Percentiles rank a stretch among this genome's conserved stretches.
These are phyloP conservation scores for Montifringilla adamsi DNA, from an alignment of 2,113 vertebrate genomes.

Conservation along the genomic window DNA sequence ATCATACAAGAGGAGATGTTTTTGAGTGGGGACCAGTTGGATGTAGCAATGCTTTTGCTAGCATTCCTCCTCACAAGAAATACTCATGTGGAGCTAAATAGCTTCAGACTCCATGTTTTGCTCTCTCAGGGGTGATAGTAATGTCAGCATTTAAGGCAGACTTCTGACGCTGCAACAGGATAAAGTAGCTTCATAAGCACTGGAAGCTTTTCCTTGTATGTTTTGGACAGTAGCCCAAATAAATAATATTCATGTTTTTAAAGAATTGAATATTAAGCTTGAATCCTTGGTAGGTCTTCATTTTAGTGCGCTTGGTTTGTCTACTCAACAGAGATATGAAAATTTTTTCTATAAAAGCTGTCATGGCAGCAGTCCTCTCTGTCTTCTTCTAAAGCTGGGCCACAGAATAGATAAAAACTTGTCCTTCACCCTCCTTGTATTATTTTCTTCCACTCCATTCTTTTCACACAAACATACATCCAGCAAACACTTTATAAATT, in stretches of 20 bases:
- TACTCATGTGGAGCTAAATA: neutral
- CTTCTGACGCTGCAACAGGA: neutral
- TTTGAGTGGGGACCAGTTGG: neutral
- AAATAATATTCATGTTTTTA: neutral
- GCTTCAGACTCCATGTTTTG: neutral
- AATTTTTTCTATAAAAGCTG: neutral
- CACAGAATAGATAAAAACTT: neutral
- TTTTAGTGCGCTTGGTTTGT: neutral
- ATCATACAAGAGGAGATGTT: neutral
- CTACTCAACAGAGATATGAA: neutral
- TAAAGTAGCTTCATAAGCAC: neutral
- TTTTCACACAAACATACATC: neutral
- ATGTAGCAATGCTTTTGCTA: neutral
- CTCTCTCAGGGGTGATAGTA: neutral
- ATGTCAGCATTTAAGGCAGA: neutral
- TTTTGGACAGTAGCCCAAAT: neutral
- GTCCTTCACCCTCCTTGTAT: neutral
- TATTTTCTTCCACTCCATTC: neutral
- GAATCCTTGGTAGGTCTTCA: neutral
- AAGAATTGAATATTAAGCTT: neutral
- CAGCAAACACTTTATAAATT: neutral
- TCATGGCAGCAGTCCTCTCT: neutral
- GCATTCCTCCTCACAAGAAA: neutral
- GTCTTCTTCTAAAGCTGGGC: neutral
- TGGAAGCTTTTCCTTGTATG: neutral